Evolutionary conservation across 2,888 invertebrate species (phyloP), one percentile per base, ranked within the genome.

Genomic region (Gymnocheta viridis): DNA sequence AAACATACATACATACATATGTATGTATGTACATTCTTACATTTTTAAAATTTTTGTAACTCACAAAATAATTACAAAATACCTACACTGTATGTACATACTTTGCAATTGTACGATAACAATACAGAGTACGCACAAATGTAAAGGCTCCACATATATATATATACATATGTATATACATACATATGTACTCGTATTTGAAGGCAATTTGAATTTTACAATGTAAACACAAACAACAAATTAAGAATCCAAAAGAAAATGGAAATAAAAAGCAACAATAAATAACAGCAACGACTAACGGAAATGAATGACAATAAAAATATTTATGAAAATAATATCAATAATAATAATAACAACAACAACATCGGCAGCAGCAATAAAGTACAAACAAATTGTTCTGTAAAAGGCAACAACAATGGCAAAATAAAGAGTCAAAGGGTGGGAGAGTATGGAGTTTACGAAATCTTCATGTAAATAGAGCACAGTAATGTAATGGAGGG

Each of bases 241-340:
- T 10, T 44, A 41, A 66, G 47, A 80, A 56, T 14, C 12, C 49
- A 56, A 51, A 51, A 38, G 49, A 17, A 64, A 69, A 51, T 38
- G 41, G n/a, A 24, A 64, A 69, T 12, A 74, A 69, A 24, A 62
- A 60, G 44, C 24, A 69, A 47, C n/a, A 27, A 35, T 22, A 41
- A 32, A 38, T 27, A 29, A 32, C 14, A 41, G 27, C 19, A 44
- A 70, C 58, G 35, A 69, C 56, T 64, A 76, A 70, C 82, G 76
- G 74, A 82, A 74, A 82, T 69, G 69, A 70, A 47, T 74, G 80
- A 80, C 80, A 67, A 73, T 83, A 80, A 80, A 80, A 73, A 73
- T 80, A 73, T 76, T 76, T 76, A 56, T 64, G 44, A 64, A 76
- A 76, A 64, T 67, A 38, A 70, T 14, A 66, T 35, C n/a, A 58